Conservation (phyloP, 2,888 invertebrate genomes). For the Apocheima hispidaria region DNA sequence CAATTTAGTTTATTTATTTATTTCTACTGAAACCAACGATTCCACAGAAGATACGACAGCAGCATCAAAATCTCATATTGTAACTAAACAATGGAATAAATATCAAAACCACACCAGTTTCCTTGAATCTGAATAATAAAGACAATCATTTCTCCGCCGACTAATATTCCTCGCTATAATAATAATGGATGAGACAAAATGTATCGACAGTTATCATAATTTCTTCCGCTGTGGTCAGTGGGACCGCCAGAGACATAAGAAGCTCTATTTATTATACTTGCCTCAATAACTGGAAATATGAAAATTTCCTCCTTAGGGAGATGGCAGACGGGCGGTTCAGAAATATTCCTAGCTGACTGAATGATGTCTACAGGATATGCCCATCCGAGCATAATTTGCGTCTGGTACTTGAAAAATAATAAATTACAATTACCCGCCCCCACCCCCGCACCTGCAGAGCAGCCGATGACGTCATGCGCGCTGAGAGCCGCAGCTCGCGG, state of each 20-base stretch:
- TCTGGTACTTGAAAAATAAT: too few relatives aligned
- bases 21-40: too few relatives aligned
- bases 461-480: too few relatives aligned
- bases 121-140: conserved; percentile 7
- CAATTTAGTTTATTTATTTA: too few relatives aligned
- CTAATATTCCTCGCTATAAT: not conserved
- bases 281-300: conserved; percentile 56
- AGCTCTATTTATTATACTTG: conserved; percentile 63
- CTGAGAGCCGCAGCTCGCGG: too few relatives aligned
- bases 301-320: conserved; percentile 60
- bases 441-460: too few relatives aligned
- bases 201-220: conserved; percentile 18
- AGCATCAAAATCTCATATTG: too few relatives aligned
- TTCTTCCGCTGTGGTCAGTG: conserved; percentile 7
- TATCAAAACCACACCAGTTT: not conserved
- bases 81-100: too few relatives aligned
- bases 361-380: not conserved
- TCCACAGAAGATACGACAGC: too few relatives aligned
- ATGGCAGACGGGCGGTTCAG: conserved; percentile 25
- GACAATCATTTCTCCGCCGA: conserved; percentile 8
- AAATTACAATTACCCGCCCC: too few relatives aligned
- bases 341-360: too few relatives aligned
- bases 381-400: too few relatives aligned
- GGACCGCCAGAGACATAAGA: conserved; percentile 56
- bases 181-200: conserved; percentile 19